Evolutionary conservation across 2,888 invertebrate genomes (phyloP), one percentile per base, ranked within the genome.

Genomic region (Tipula unca): DNA sequence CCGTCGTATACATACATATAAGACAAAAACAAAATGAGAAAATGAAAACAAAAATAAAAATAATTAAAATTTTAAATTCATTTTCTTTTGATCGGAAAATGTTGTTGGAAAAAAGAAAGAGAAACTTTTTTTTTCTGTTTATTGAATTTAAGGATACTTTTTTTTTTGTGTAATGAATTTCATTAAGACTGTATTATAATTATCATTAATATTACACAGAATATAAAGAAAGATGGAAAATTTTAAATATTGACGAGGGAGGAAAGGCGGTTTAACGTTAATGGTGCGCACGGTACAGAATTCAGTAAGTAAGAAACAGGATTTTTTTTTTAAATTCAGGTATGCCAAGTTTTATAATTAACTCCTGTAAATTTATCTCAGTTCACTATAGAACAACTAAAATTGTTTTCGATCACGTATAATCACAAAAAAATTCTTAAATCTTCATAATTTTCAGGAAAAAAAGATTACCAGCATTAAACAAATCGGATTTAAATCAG

Each of bases 111-210:
- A 69, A 69, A 69, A 69, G 25, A 25, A 83, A 32, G 32, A 32
- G 17, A 83, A 83, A 83, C 32, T 32, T 83, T 32, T 83, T 83
- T 32, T 83, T 83, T 83, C 35, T 83, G 83, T 83, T 83, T 83
- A 35, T 83, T 83, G 35, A 83, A 83, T 83, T 83, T 83, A 83
- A 83, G 35, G 83, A 83, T 35, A 83, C 29, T 32, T 32, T 32
- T 82, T 82, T 29, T 29, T 29, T 83, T 83, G 14, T 83, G 29
- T 83, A 83, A 83, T 83, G 69, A 69, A 69, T 69, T 69, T 69
- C 69, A 69, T 69, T 69, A 69, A 69, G 69, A 69, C 69, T 69
- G 69, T 69, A 69, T 69, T 69, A 69, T 69, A 69, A 69, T 69
- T 69, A 69, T 69, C 69, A 69, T 69, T 69, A 69, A 69, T 69